Conservation (phyloP, 2,888 invertebrate species). For the Cryptocheilus praepositus region DNA sequence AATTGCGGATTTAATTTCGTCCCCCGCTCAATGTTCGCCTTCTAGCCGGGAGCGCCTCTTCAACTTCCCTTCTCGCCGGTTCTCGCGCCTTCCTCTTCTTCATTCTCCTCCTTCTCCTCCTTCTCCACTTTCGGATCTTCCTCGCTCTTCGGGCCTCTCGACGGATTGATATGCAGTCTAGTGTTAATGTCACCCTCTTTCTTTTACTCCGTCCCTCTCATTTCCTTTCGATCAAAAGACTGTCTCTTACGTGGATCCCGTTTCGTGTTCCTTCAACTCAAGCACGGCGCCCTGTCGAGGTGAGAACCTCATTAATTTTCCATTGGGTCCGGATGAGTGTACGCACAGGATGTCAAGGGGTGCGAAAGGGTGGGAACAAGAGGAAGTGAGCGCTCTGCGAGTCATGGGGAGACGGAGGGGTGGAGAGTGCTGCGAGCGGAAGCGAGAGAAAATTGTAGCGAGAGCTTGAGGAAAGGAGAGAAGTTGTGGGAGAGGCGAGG, state of each 20-base stretch:
- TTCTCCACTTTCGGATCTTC: neutral
- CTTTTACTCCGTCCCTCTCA: neutral
- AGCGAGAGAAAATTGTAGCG: neutral
- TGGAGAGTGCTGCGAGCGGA: neutral
- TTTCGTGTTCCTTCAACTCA: conserved; percentile 9
- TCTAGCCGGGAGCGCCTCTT: neutral
- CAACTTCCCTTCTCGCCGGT: neutral
- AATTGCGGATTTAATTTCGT: too few species aligned
- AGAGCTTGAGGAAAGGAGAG: neutral
- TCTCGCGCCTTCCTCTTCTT: neutral
- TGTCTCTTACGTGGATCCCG: conserved; percentile 4
- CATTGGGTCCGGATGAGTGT: conserved; percentile 24
- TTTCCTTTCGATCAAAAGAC: conserved; percentile 13
- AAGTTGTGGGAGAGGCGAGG: neutral
- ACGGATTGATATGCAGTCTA: too few species aligned
- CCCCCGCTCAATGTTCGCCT: too few species aligned
- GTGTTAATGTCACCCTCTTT: neutral
- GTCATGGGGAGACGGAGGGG: neutral
- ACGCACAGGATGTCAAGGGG: neutral
- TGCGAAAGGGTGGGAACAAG: neutral
- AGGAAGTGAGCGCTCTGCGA: neutral
- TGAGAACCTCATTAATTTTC: conserved; percentile 44
- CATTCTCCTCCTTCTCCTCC: neutral
- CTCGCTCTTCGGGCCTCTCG: neutral
- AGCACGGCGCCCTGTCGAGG: conserved; percentile 8